These are phyloP conservation scores for Onychostruthus taczanowskii DNA, from an alignment of 2,113 vertebrate genomes.

Conservation along the genomic window DNA sequence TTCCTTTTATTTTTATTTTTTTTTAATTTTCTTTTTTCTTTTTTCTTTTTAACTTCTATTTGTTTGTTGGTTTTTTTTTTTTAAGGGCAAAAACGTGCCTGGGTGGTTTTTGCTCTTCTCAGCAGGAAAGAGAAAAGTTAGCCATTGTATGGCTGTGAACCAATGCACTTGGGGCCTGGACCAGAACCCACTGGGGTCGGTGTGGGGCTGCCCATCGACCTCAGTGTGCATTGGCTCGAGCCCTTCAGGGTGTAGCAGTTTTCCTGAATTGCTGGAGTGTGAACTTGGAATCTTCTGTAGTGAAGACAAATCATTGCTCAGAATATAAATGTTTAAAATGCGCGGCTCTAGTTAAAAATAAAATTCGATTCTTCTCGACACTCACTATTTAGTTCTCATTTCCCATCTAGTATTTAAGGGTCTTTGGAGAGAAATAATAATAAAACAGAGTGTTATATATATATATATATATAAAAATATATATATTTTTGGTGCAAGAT, in stretches of 20 bases:
- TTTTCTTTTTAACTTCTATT: background rate
- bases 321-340: constrained; percentile 63
- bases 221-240: background rate
- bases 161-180: constrained; percentile 58
- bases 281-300: constrained; percentile 65
- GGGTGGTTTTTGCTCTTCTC: constrained; percentile 60
- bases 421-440: constrained; percentile 81
- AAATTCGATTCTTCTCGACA: constrained; percentile 59
- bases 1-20: background rate
- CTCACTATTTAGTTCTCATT: constrained; percentile 73
- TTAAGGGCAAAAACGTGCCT: constrained; percentile 57
- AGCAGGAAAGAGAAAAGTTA: constrained; percentile 60
- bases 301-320: constrained; percentile 67
- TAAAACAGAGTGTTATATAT: constrained; percentile 82
- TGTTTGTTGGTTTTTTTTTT: background rate
- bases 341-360: constrained; percentile 46
- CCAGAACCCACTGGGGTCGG: background rate
- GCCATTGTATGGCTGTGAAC: constrained; percentile 71
- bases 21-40: background rate
- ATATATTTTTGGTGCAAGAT: constrained; percentile 84
- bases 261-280: constrained; percentile 65
- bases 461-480: constrained; percentile 70
- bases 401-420: constrained; percentile 90
- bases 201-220: background rate
- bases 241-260: constrained; percentile 31